Conservation (phyloP, 2,888 invertebrate genomes). For the Halictus ligatus region DNA sequence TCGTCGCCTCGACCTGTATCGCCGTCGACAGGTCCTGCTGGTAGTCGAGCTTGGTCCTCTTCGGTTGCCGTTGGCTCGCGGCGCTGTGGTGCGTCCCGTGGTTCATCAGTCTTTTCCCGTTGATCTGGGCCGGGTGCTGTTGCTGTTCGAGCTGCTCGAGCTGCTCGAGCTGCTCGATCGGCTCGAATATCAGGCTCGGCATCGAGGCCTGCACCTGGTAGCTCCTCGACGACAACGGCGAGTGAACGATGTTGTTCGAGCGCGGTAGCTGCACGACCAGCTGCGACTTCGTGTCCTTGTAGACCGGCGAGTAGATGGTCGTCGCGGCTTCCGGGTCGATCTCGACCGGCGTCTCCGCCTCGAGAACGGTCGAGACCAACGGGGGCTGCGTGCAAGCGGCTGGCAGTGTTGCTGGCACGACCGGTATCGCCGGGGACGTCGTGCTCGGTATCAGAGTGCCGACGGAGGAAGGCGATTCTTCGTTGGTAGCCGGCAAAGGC, state of each 20-base stretch:
- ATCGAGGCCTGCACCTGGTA: constrained; percentile 76
- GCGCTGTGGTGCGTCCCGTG: constrained; percentile 72
- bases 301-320: constrained; percentile 78
- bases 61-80: constrained; percentile 62
- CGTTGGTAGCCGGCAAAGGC: constrained; percentile 70
- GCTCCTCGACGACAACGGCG: constrained; percentile 71
- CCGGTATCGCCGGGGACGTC: constrained; percentile 69
- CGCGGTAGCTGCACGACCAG: constrained; percentile 78
- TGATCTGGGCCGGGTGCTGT: constrained; percentile 66
- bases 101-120: constrained; percentile 78
- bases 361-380: constrained; percentile 67
- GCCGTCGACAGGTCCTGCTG: constrained; percentile 76
- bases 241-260: constrained; percentile 70
- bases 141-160: constrained; percentile 75
- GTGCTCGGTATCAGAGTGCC: constrained; percentile 69
- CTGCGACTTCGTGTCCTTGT: constrained; percentile 78
- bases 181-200: constrained; percentile 78
- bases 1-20: constrained; percentile 82
- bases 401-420: constrained; percentile 73
- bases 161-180: constrained; percentile 75
- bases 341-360: constrained; percentile 77
- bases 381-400: constrained; percentile 67
- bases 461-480: constrained; percentile 67
- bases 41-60: constrained; percentile 78
- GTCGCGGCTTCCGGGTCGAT: constrained; percentile 75